Conservation (phyloP, 2,797 vertebrate genomes). For the Sparidentex hasta region DNA sequence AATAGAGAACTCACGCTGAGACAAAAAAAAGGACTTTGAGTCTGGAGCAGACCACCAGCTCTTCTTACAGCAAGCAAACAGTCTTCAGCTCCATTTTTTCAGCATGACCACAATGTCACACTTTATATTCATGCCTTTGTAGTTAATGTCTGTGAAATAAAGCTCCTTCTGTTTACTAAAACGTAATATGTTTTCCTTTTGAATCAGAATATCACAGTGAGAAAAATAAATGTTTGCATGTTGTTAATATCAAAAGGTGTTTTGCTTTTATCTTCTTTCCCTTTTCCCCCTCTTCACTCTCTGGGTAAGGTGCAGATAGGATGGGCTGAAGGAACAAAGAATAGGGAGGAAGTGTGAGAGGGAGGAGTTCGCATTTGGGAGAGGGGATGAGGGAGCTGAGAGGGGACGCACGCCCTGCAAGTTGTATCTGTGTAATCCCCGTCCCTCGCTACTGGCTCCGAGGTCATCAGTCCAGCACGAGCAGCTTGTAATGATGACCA, state of each 20-base stretch:
- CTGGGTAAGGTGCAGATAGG: slow-evolving; percentile 6
- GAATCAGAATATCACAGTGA: background rate
- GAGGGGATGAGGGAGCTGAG: slow-evolving; percentile 26
- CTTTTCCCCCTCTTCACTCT: background rate
- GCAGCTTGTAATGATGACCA: slow-evolving; percentile 27
- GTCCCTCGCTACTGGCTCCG: slow-evolving; percentile 17
- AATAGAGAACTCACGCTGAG: slow-evolving; percentile 44
- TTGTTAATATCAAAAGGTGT: slow-evolving; percentile 4
- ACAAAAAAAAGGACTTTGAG: slow-evolving; percentile 8
- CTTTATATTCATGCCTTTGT: slow-evolving; percentile 13
- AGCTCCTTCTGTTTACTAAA: slow-evolving; percentile 14
- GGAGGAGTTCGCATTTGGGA: slow-evolving; percentile 47
- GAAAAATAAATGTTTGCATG: slow-evolving; percentile 16
- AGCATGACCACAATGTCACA: slow-evolving; percentile 9
- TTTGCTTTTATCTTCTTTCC: background rate
- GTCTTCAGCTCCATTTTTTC: background rate
- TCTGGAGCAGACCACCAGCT: slow-evolving; percentile 20
- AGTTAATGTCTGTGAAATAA: slow-evolving; percentile 24
- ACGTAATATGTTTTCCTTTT: background rate
- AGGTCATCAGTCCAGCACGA: slow-evolving; percentile 42
- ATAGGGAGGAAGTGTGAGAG: slow-evolving; percentile 17
- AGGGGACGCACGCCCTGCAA: slow-evolving; percentile 17
- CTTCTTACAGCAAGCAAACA: slow-evolving; percentile 15
- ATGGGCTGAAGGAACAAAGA: slow-evolving; percentile 40
- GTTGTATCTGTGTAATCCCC: slow-evolving; percentile 32